phyloP scores from a whole-genome alignment of 2,113 vertebrate genomes.

The Ardeotis arabs region DNA sequence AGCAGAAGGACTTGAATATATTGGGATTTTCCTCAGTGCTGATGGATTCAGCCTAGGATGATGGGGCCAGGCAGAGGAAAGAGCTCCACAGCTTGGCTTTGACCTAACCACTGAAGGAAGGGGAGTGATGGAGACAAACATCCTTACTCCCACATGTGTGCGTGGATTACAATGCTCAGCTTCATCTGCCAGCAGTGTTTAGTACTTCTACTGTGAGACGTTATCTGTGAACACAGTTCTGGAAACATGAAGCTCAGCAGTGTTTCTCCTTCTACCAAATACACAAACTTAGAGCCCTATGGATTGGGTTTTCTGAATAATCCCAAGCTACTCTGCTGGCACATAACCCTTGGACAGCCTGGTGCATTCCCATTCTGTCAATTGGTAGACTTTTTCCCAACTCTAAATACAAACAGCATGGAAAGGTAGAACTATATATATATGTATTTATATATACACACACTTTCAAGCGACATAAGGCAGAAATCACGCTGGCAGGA shows the following conservation, averaged over 20 bases:
- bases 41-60: neutral
- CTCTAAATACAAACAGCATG: neutral
- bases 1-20: conserved; percentile 2
- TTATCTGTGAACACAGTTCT: neutral
- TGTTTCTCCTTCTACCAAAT: neutral
- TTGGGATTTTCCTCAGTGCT: neutral
- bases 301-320: neutral
- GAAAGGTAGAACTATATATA: neutral
- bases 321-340: neutral
- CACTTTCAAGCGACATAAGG: neutral
- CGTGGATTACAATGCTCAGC: neutral
- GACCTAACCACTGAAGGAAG: neutral
- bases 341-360: neutral
- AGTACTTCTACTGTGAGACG: neutral
- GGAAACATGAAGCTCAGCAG: neutral
- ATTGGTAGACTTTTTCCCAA: neutral
- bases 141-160: rapidly evolving
- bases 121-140: rapidly evolving
- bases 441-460: no score
- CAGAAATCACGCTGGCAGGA: neutral
- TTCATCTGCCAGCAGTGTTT: neutral
- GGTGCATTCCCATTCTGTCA: neutral
- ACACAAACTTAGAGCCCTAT: neutral
- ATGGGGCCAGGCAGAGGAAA: neutral
- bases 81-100: neutral